Evolutionary conservation across 1,140 invertebrate species (phyloP), one percentile per base, ranked within the genome.

Genomic region (Neodiprion virginianus): DNA sequence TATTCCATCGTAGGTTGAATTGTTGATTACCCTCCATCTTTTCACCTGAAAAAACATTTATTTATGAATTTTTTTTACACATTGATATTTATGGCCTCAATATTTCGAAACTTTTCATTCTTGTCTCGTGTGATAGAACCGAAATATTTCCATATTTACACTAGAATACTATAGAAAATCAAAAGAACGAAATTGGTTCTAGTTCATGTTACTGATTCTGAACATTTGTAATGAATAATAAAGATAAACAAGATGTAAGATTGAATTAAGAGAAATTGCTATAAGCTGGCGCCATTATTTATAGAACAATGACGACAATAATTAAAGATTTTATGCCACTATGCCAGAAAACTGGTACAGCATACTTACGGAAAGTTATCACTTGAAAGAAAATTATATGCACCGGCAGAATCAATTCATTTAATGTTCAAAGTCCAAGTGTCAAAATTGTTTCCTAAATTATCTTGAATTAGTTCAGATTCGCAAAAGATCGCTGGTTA

Each of bases 1-100:
- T 90, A 74, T 90, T 91, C 90, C 90, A 91, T 73, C 89, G 84
- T 67, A 91, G 79, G 80, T 90, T 90, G 79, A 90, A 91, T 74
- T 90, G 89, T 79, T 91, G 88, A 48, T 47, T 61, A 12, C 67
- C 69, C 2, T 71, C 73, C 73, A 74, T 74, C 2, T 23, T 71
- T 8, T 61, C 7, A 72, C 11, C 40, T 72, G 71, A 17, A 65
- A 61, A 61, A 49, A 49, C n/a, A 71, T 71, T n/a, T 49, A 71
- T 48, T 48, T 21, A 71, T 71, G 47, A 48, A 71, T 23, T 71
- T 71, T 49, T 10, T 48, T 49, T 28, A 71, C 50, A n/a, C 50
- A 40, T n/a, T 40, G 28, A 40, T 71, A 40, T n/a, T 71, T 49
- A 4, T 49, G 47, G 28, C 28, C 28, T 40, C 28, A 40, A 40